Evolutionary conservation across 2,888 invertebrate species (phyloP), one percentile per base, ranked within the genome.

Genomic region (Holacanthella duospinosa): DNA sequence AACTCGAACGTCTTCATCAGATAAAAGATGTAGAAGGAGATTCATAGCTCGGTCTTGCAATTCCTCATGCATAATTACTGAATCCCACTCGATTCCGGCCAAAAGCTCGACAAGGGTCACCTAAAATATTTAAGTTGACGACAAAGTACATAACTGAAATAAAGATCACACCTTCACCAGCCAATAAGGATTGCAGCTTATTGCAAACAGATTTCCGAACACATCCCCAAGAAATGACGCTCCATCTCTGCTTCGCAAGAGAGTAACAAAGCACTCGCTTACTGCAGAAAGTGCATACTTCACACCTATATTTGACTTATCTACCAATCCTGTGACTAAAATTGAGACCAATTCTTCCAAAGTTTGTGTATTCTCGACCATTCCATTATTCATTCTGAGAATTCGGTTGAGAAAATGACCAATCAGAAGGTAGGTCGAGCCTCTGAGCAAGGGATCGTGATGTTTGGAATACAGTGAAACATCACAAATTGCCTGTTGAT

Each of bases 151-250:
- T 12, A 55, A 27, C 9, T 6, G 16, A 26, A 57, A 28, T 57
- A 2, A 92, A 0, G 86, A 83, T 68, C 80, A 79, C 70, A 90
- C 87, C 80, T 87, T 87, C 56, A 92, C 87, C 59, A 93, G 79
- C 88, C 92, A 93, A 77, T 93, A 93, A 0, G 86, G 84, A 77
- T 89, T 89, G 53, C 80, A 79, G 62, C 84, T 83, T 1, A 89
- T 80, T 28, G 78, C 77, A 12, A 87, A 82, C 4, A 91, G 77
- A 25, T 81, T 77, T 66, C 84, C 82, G 55, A 91, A 76, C 3
- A 86, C 76, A 19, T 82, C 79, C 24, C 83, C 76, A 2, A 84
- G 78, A 16, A 81, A 74, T 1, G 77, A 73, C 4, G 28, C 36
- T 77, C 83, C 83, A 67, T 85, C 82, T 6, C 80, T 76, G 57